Percentiles rank a stretch among this genome's conserved stretches.
Conservation (phyloP, 2,797 vertebrate genomes). For the Arnoldichthys spilopterus region DNA sequence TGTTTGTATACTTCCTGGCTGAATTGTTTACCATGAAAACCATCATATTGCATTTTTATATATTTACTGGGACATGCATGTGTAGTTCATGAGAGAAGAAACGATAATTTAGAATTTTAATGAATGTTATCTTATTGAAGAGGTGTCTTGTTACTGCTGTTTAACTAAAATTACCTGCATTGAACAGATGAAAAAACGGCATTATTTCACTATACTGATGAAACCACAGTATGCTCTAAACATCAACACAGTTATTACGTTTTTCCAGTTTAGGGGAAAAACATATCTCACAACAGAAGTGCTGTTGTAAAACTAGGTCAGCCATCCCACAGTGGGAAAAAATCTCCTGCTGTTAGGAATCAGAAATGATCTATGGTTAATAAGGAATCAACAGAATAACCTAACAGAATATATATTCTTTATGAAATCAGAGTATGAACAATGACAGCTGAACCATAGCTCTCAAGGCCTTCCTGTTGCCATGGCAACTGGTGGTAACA, state of each 20-base stretch:
- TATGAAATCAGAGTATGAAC: slow-evolving; percentile 29
- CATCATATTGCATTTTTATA: too few relatives aligned
- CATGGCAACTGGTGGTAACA: slow-evolving; percentile 62
- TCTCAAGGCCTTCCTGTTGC: slow-evolving; percentile 62
- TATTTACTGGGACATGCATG: too few relatives aligned
- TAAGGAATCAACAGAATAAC: neutral
- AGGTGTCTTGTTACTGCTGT: too few relatives aligned
- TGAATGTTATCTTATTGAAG: too few relatives aligned
- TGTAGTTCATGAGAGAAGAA: too few relatives aligned
- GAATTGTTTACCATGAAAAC: too few relatives aligned
- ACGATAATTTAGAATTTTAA: too few relatives aligned
- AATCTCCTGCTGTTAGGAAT: neutral
- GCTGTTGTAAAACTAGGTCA: slow-evolving; percentile 42
- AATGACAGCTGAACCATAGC: slow-evolving; percentile 42
- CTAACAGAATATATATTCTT: slow-evolving; percentile 10
- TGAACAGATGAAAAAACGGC: too few relatives aligned
- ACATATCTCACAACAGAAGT: slow-evolving; percentile 40
- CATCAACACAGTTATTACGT: slow-evolving; percentile 30
- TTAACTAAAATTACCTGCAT: neutral
- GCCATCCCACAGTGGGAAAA: slow-evolving; percentile 18
- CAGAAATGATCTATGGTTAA: neutral
- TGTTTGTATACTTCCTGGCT: too few relatives aligned
- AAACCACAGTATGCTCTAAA: neutral
- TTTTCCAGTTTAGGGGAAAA: slow-evolving; percentile 50
- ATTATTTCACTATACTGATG: neutral